Percentiles rank a stretch among this genome's conserved stretches.
Evolutionary conservation across 2,797 vertebrate genomes (phyloP).

Genomic region (Rallus crepitans): DNA sequence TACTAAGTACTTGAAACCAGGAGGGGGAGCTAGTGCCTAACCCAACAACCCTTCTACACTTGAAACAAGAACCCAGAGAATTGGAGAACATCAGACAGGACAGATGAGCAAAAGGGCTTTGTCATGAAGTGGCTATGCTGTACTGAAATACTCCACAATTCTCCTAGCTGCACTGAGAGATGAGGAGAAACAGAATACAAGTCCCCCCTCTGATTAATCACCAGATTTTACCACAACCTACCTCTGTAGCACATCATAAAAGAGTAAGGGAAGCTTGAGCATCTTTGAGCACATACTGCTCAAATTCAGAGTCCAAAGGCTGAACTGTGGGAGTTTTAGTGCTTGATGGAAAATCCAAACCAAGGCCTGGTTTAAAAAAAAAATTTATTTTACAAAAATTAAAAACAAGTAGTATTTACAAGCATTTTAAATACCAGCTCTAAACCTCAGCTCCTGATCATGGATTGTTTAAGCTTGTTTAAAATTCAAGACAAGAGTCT

Average conservation of each 20-base stretch:
- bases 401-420: conserved; percentile 86
- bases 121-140: background rate
- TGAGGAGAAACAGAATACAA: background rate
- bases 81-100: background rate
- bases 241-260: background rate
- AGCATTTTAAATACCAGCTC: conserved; percentile 80
- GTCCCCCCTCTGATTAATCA: background rate
- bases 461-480: conserved; percentile 66
- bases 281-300: background rate
- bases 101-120: background rate
- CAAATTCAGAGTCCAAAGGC: background rate
- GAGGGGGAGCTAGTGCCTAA: conserved; percentile 29
- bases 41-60: background rate
- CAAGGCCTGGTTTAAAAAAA: conserved; percentile 72
- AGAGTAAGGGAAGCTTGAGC: background rate
- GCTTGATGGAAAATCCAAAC: conserved; percentile 44
- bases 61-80: accelerated
- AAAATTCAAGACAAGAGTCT: conserved; percentile 70
- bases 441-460: conserved; percentile 69
- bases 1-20: background rate
- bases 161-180: background rate
- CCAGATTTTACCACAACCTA: background rate
- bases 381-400: conserved; percentile 88
- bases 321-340: background rate
- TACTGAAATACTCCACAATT: background rate